Percentiles rank a stretch among this genome's conserved stretches.
These are phyloP conservation scores for Torymus auratus DNA, from an alignment of 2,888 invertebrate genomes.

Conservation along the genomic window DNA sequence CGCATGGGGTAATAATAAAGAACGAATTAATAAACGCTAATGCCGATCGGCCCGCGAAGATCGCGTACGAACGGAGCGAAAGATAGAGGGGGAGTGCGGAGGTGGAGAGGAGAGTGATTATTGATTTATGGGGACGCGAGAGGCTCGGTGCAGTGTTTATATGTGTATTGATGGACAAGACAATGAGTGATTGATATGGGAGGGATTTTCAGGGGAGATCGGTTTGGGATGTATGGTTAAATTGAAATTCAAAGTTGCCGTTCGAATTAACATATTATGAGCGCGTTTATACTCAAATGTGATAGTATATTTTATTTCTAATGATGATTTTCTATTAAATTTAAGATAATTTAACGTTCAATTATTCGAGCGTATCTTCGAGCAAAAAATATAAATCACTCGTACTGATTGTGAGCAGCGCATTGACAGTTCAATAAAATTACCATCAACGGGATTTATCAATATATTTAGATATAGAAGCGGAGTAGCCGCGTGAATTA, in stretches of 20 bases:
- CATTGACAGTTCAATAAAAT: not conserved
- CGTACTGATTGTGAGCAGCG: too few species aligned
- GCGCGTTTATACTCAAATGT: too few species aligned
- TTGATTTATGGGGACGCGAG: conserved; percentile 68
- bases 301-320: too few species aligned
- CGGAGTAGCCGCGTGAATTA: too few species aligned
- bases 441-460: not conserved
- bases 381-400: too few species aligned
- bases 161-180: not conserved
- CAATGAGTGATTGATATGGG: conserved; percentile 16
- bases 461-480: not conserved
- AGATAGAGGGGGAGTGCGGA: conserved; percentile 1
- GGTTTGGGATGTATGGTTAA: not conserved
- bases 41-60: conserved; percentile 62
- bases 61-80: conserved; percentile 57
- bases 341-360: too few species aligned
- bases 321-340: too few species aligned
- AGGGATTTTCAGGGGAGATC: not conserved
- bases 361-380: too few species aligned
- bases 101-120: conserved; percentile 62
- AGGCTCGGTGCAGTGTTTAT: not conserved
- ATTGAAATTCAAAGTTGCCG: too few species aligned
- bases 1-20: conserved; percentile 71
- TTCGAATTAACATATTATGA: too few species aligned
- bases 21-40: conserved; percentile 74